Conservation (phyloP, 2,113 vertebrate species). For the Leptobrachium ailaonicum region DNA sequence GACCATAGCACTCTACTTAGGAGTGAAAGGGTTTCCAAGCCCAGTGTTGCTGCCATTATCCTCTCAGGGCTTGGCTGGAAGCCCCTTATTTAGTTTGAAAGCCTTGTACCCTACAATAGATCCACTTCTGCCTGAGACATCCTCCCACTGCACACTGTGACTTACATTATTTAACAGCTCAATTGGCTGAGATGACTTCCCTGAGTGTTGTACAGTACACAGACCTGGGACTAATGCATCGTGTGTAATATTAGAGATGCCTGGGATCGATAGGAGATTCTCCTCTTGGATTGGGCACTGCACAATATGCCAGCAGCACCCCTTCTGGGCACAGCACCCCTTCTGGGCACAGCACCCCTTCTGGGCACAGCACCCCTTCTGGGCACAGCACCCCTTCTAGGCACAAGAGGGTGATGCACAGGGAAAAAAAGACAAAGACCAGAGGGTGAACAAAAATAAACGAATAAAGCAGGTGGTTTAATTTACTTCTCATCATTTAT, state of each 20-base stretch:
- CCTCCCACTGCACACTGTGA: constrained; percentile 25
- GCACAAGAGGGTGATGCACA: no score
- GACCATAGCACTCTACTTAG: no score
- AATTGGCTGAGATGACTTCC: constrained; percentile 40
- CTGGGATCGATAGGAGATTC: constrained; percentile 23
- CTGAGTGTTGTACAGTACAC: constrained; percentile 33
- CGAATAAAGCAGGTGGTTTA: no score
- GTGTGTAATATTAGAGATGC: constrained; percentile 44
- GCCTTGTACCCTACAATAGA: constrained; percentile 45
- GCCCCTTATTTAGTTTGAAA: constrained; percentile 42
- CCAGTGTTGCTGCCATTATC: constrained; percentile 28
- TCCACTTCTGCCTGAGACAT: constrained; percentile 43
- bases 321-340: no score
- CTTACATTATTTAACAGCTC: constrained; percentile 49
- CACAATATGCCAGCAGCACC: not conserved
- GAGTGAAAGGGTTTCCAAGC: constrained; percentile 11
- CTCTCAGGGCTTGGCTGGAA: constrained; percentile 28
- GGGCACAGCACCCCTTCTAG: no score
- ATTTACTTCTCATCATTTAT: no score
- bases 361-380: no score
- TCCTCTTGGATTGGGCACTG: not conserved
- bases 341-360: no score
- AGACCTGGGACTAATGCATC: constrained; percentile 41
- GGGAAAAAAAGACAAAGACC: no score
- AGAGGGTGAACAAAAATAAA: no score